Base-by-base conservation (phyloP, 2,888 invertebrate genomes). In the Plebejus melissa region DNA sequence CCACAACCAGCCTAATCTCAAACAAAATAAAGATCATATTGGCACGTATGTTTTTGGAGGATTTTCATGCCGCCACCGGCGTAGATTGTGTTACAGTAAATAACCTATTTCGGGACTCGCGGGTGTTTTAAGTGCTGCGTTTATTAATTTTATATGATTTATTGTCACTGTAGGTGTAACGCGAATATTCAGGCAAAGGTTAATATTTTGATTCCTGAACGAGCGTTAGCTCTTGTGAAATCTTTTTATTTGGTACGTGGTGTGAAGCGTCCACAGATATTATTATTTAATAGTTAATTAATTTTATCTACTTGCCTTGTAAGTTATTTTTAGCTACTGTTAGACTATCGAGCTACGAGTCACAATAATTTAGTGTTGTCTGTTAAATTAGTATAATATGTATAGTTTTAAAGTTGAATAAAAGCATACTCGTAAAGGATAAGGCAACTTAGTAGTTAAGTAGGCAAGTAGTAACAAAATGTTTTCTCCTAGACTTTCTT, bases 11-110 rank as follows among this genome's bases (percentile, higher is more conserved):
- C 65, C 76, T 74, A 77, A 74, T 65, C 57, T 0, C 4, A 9
- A n/a, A 11, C 28, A 13, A 11, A 2, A 41, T 69, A 77, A 74
- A 41, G 74, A 36, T 71, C 16, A 74, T 54, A 74, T 72, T 76
- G 58, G 41, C 50, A 7, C 54, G 57, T 36, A 38, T 6, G 9
- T 16, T 57, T 70, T 74, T 38, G 32, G 13, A 41, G 36, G 70
- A 54, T 76, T 69, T 38, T 74, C 36, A 57, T 58, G n/a, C 5
- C 13, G 75, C 75, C 75, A 32, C 54, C 74, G 71, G 60, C 50
- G 69, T 32, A 57, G 75, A 75, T 75, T 57, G 70, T 75, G 75
- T 75, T 75, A 70, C 75, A 28, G 75, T 75, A 75, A 75, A 75
- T 75, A 75, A 75, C 41, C 75, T 58, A 70, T 75, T 75, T 75